Base-by-base conservation (phyloP, 1,140 invertebrate genomes). In the Micrasema longulum region DNA sequence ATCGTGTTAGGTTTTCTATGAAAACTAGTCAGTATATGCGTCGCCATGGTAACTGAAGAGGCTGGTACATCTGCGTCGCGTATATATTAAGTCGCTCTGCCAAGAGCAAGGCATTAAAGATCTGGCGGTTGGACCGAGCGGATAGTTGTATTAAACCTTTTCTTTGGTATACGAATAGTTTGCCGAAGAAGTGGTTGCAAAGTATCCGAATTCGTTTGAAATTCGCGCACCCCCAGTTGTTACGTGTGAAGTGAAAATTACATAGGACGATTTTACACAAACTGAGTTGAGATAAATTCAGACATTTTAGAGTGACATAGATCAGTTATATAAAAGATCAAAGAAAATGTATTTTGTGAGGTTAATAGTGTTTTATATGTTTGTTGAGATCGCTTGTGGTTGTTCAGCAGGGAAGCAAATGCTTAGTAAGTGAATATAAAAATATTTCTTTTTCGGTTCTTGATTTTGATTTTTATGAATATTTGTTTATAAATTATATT, bases 381-480 rank as follows among this genome's bases (percentile, higher is more conserved):
- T 63, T 5, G 50, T 65, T n/a, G 10, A 60, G n/a, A 26, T 66
- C 11, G 48, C 67, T 12, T 14, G 10, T 43, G 64, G 52, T 11
- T 76, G 74, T 36, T 48, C 48, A 4, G 74, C 62, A 3, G 74
- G 74, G 48, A 76, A 76, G 48, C 71, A 76, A 38, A 76, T 76
- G 36, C 67, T 76, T 10, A 36, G 74, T 76, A 41, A 76, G 74
- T 76, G 52, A 52, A 36, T 16, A 35, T 66, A 12, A 38, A 18
- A 52, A 4, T 52, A 31, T 64, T 62, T 63, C 16, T 9, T 10
- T 9, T 12, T 23, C 18, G 5, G 12, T 26, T 0, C 5, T 26
- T 22, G 7, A 22, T 26, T 18, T 22, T n/a, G n/a, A n/a, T n/a
- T n/a, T n/a, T n/a, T n/a, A n/a, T n/a, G n/a, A n/a, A n/a, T n/a